These are phyloP conservation scores for Channa striata DNA, from an alignment of 2,797 vertebrate genomes.

Conservation along the genomic window DNA sequence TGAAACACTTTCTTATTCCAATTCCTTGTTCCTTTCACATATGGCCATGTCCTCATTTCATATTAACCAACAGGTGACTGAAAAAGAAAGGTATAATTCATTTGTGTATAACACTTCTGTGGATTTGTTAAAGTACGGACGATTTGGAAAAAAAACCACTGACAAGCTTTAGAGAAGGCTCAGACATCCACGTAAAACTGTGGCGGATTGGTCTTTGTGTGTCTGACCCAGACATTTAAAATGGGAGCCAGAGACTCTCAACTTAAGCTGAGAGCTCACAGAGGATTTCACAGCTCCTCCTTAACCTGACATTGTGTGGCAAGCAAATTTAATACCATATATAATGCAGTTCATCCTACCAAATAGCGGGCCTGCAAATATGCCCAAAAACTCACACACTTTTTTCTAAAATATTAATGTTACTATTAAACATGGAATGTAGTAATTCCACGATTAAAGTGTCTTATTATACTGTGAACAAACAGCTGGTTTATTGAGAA, in stretches of 20 bases:
- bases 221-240: slow-evolving; percentile 45
- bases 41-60: background rate
- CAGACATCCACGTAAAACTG: slow-evolving; percentile 21
- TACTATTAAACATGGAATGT: too few relatives aligned
- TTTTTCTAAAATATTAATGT: background rate
- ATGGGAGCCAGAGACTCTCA: slow-evolving; percentile 46
- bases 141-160: background rate
- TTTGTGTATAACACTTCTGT: background rate
- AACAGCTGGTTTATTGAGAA: too few relatives aligned
- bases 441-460: too few relatives aligned
- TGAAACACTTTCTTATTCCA: too few relatives aligned
- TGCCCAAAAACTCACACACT: background rate
- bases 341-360: background rate
- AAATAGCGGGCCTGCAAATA: too few relatives aligned
- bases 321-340: background rate
- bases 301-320: background rate
- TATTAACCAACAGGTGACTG: background rate
- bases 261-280: slow-evolving; percentile 22
- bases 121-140: slow-evolving; percentile 9
- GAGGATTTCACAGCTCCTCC: slow-evolving; percentile 29
- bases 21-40: too few relatives aligned
- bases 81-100: slow-evolving; percentile 23
- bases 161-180: too few relatives aligned
- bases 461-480: too few relatives aligned
- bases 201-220: slow-evolving; percentile 23